These are phyloP conservation scores for Trogon surrucura DNA, from an alignment of 2,113 vertebrate species.

Conservation along the genomic window DNA sequence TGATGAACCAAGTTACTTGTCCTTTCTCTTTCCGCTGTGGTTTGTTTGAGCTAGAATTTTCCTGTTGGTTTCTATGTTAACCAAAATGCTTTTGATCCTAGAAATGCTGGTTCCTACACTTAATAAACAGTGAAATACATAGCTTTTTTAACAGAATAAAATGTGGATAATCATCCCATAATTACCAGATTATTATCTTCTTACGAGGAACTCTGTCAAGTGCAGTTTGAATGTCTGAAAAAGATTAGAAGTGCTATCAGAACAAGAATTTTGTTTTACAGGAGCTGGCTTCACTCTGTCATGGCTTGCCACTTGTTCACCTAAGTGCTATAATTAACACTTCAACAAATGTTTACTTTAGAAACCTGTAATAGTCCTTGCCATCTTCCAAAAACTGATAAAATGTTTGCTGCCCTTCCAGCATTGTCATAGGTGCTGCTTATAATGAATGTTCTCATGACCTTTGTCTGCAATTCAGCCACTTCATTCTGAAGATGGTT, in stretches of 20 bases:
- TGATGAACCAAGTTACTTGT: not conserved
- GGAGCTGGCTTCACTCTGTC: not conserved
- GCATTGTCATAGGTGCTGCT: not conserved
- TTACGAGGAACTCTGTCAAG: not conserved
- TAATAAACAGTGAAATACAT: not conserved
- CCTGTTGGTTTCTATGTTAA: not conserved
- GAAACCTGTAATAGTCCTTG: not conserved
- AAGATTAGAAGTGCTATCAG: not conserved
- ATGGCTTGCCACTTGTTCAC: not conserved
- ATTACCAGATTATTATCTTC: not conserved
- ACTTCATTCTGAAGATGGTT: not conserved
- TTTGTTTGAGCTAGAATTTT: not conserved
- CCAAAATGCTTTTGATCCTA: not conserved
- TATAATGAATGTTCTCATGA: not conserved
- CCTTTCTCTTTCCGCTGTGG: not conserved
- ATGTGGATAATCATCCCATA: not conserved
- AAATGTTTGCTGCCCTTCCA: not conserved
- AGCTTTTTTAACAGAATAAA: not conserved
- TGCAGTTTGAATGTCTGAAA: not conserved
- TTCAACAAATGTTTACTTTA: not conserved
- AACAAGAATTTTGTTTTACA: not conserved
- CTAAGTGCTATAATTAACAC: not conserved
- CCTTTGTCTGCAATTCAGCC: not conserved
- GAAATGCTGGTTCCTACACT: not conserved
- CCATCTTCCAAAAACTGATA: not conserved